Evolutionary conservation across 2,888 invertebrate species (phyloP), one percentile per base, ranked within the genome.

Genomic region (Melangyna quadrimaculata): DNA sequence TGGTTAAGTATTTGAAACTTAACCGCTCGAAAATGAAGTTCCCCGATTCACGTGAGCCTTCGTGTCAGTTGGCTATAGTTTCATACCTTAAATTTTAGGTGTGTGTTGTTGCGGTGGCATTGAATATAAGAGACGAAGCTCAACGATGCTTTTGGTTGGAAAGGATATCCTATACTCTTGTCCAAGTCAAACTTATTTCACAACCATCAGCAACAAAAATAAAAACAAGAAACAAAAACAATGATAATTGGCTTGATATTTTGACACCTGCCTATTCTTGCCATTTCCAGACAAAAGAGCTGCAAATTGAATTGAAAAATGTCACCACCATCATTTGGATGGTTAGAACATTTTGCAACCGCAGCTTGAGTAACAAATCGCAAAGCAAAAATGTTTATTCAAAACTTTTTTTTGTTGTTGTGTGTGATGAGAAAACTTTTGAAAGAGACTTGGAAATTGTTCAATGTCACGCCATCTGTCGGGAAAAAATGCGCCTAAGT

Each of bases 11-110:
- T 79, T 84, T 77, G 84, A 84, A 72, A 80, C 59, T 79, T 84
- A 84, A 84, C 80, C 75, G 72, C 80, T 84, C 75, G 67, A 80
- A 77, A 84, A 84, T 43, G 72, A 84, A 80, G 71, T 80, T 71
- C 71, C 27, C 57, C 75, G 67, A 80, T 80, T 80, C 84, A 84
- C 84, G 84, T 77, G 61, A 84, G 72, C 84, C 48, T 80, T 84
- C 84, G 84, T 84, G 84, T 48, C 69, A 79, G 61, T 72, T 61
- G 72, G 75, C 63, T 59, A 80, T 84, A 84, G 80, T 80, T 65
- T 80, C 77, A 77, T 53, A 35, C 77, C 17, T 35, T 1, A 37
- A n/a, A 53, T 79, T 59, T 48, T 69, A 72, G 69, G 61, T 77
- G 75, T 74, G 69, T 27, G 6, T 6, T 27, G 27, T 3, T 27